Conservation (phyloP, 2,113 vertebrate genomes). For the Gymnocephalus cernua region DNA sequence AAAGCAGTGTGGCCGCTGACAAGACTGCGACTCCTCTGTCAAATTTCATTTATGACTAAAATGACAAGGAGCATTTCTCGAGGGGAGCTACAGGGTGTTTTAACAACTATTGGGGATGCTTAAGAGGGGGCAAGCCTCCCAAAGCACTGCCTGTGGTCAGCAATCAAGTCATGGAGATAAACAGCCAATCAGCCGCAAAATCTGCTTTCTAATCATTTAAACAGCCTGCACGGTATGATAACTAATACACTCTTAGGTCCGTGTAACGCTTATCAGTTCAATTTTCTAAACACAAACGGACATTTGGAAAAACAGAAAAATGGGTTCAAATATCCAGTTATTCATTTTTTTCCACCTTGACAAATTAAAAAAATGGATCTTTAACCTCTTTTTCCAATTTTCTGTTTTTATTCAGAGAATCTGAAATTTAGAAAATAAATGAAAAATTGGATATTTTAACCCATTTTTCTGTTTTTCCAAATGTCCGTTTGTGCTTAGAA, state of each 20-base stretch:
- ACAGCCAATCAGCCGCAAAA: neutral
- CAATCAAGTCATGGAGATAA: conserved; percentile 1
- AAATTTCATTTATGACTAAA: neutral
- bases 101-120: neutral
- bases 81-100: neutral
- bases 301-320: no score
- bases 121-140: neutral
- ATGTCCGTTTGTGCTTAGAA: no score
- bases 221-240: neutral
- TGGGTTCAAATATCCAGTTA: no score
- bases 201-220: neutral
- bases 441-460: no score
- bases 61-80: neutral
- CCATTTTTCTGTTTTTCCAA: no score
- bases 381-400: no score
- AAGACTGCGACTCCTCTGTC: neutral
- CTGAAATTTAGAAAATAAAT: no score
- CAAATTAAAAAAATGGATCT: no score
- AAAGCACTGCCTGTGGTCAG: neutral
- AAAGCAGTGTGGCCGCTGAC: neutral
- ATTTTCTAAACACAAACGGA: no score
- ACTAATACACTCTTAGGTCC: neutral
- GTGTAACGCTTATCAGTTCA: no score
- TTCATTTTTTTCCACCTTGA: no score
- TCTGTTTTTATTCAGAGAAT: no score